A percentile compares a stretch with the other conserved stretches of the same genome.
These are phyloP conservation scores for Okapia johnstoni DNA, from an alignment of 2,113 vertebrate genomes.

Conservation along the genomic window DNA sequence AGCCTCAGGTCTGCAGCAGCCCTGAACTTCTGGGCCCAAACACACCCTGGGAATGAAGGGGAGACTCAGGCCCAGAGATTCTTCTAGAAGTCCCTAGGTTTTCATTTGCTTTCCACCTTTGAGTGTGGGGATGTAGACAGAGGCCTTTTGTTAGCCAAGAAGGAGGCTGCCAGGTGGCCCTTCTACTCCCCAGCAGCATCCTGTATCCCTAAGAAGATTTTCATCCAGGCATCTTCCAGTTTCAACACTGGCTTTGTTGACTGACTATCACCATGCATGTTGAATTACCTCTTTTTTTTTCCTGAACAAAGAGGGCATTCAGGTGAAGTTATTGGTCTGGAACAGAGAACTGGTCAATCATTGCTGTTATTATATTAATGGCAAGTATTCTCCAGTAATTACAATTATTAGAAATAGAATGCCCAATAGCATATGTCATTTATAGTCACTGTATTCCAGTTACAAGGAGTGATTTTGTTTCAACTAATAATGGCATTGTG, in stretches of 20 bases:
- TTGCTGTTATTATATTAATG: constrained; percentile 56
- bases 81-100: not conserved
- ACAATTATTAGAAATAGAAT: constrained; percentile 57
- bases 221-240: constrained; percentile 5
- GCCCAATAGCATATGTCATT: constrained; percentile 50
- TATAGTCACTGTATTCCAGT: constrained; percentile 54
- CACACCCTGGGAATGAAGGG: not conserved
- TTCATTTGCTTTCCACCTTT: not conserved
- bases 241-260: constrained; percentile 48
- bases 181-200: not conserved
- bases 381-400: constrained; percentile 48
- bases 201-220: constrained; percentile 7
- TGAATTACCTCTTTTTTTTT: constrained; percentile 20
- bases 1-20: not conserved
- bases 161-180: constrained; percentile 42
- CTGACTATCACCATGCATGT: constrained; percentile 24
- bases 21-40: not conserved
- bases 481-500: constrained; percentile 42
- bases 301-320: constrained; percentile 61
- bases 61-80: not conserved
- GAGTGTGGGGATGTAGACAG: not conserved
- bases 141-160: constrained; percentile 41
- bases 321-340: constrained; percentile 61
- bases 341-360: constrained; percentile 52
- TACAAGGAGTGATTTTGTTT: constrained; percentile 64